These are phyloP conservation scores for Pristiophorus japonicus DNA, from an alignment of 2,113 vertebrate species.

Conservation along the genomic window DNA sequence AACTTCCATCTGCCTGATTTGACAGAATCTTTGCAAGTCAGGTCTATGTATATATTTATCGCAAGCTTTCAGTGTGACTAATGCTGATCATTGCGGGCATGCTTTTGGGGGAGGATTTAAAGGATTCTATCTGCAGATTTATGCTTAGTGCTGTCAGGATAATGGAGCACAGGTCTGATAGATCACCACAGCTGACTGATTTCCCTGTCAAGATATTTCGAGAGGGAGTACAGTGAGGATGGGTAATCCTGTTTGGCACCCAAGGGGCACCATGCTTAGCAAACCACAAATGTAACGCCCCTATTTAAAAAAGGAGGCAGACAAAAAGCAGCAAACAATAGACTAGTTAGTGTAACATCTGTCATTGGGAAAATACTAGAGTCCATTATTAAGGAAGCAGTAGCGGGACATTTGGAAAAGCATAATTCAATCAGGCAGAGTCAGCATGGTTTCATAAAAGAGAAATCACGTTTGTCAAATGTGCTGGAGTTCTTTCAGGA, in stretches of 20 bases:
- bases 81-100: not conserved
- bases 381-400: too few species aligned
- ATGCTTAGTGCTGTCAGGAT: not conserved
- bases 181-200: not conserved
- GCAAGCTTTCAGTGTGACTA: not conserved
- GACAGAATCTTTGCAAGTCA: too few species aligned
- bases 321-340: too few species aligned
- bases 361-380: too few species aligned
- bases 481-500: too few species aligned
- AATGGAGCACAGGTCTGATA: not conserved
- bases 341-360: too few species aligned
- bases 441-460: too few species aligned
- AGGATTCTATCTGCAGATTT: not conserved
- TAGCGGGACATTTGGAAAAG: too few species aligned
- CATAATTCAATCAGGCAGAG: too few species aligned
- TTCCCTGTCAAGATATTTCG: not conserved
- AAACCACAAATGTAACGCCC: too few species aligned
- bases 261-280: not conserved
- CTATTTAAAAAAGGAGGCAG: too few species aligned
- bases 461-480: too few species aligned
- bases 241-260: not conserved
- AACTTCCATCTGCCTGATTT: not conserved
- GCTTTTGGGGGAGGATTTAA: not conserved
- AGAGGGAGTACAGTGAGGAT: not conserved
- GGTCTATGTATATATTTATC: not conserved